Conservation (phyloP, 2,888 invertebrate species). For the Apeira syringaria region DNA sequence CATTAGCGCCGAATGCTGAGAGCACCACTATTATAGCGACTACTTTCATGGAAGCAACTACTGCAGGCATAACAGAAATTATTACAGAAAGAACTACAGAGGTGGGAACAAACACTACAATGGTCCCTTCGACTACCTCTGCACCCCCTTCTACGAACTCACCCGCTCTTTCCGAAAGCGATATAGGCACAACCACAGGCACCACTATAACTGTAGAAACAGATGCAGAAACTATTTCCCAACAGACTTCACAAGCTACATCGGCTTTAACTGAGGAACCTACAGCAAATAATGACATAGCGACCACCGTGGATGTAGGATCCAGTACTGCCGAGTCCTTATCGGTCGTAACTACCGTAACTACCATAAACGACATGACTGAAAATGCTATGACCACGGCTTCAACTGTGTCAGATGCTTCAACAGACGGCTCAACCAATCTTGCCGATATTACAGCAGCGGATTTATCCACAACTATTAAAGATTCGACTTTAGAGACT, state of each 20-base stretch:
- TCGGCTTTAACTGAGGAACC: slow-evolving; percentile 32
- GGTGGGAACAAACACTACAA: slow-evolving; percentile 14
- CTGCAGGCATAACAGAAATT: slow-evolving; percentile 20
- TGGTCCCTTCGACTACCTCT: slow-evolving; percentile 14
- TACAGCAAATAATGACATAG: slow-evolving; percentile 48
- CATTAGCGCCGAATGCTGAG: slow-evolving; percentile 51
- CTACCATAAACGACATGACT: slow-evolving; percentile 23
- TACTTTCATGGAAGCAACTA: slow-evolving; percentile 26
- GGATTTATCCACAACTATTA: slow-evolving; percentile 34
- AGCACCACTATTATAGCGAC: slow-evolving; percentile 34
- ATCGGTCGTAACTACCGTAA: slow-evolving; percentile 15
- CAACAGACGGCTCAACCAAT: slow-evolving; percentile 22
- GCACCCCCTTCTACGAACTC: slow-evolving; percentile 21
- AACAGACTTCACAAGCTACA: slow-evolving; percentile 38
- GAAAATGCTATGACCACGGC: slow-evolving; percentile 21
- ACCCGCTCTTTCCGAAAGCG: slow-evolving; percentile 15
- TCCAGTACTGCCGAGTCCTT: slow-evolving; percentile 12
- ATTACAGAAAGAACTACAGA: slow-evolving; percentile 18
- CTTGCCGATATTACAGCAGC: slow-evolving; percentile 29
- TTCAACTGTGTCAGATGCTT: slow-evolving; percentile 16
- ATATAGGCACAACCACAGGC: slow-evolving; percentile 25
- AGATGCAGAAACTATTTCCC: slow-evolving; percentile 34
- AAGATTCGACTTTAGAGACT: slow-evolving; percentile 55
- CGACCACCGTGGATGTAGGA: slow-evolving; percentile 32
- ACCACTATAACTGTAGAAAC: slow-evolving; percentile 21